Evolutionary conservation across 2,888 invertebrate species (phyloP), one percentile per base, ranked within the genome.

Genomic region (Odontomyia ornata): DNA sequence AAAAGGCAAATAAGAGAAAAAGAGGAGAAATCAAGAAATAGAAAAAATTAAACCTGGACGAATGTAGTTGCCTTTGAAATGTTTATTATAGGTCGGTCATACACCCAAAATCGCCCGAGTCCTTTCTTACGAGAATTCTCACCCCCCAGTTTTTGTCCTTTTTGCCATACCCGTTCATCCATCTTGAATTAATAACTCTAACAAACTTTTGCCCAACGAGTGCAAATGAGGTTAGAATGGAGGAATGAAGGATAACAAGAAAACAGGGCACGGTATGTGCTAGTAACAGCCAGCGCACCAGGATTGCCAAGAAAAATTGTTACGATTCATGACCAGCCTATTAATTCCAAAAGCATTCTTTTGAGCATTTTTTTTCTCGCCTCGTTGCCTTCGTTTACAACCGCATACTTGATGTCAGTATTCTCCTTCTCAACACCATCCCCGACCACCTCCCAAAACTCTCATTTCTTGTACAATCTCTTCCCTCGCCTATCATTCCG

Each of bases 321-420:
- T 73, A 73, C 73, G 36, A 57, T 36, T 73, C 73, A 73, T 73
- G 73, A 73, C 73, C 60, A 57, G 57, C 73, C 73, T 73, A 73
- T 73, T 73, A 57, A 73, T 73, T 73, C 57, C 57, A 56, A 1
- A 13, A 43, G 18, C 36, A 5, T 73, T 57, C 57, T 73, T 73
- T 52, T 27, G 9, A 46, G 52, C 47, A 47, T 27, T 71, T 36
- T 47, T 71, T 69, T 67, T 46, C 46, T 21, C 46, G 46, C 46
- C 23, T 46, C 46, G 25, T 21, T 67, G 23, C 46, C 27, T 67
- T n/a, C 25, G 21, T 46, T 27, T 43, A 13, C 46, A 4, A 28
- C 67, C n/a, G 43, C 46, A n/a, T 11, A 25, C 52, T 4, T 52
- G 36, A 7, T 15, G 15, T 4, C 4, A n/a, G 5, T 5, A 25